Evolutionary conservation across 1,140 invertebrate species (phyloP), one percentile per base, ranked within the genome.

Genomic region (Bactericera cockerelli): DNA sequence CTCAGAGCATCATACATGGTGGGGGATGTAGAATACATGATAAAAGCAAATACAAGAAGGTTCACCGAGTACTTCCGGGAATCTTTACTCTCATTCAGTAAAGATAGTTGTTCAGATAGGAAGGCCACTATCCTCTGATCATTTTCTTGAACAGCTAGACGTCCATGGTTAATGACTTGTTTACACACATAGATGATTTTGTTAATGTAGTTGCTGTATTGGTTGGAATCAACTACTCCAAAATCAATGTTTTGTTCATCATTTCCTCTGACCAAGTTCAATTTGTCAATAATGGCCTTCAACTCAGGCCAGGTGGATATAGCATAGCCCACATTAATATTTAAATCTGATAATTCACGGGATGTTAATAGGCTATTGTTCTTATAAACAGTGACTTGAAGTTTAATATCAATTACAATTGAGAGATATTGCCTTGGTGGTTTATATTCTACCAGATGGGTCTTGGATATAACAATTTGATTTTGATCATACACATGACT

Each of bases 401-500:
- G 22, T 6, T n/a, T 49, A 8, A 49, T 16, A 49, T 49, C 42
- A 49, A 49, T 49, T 49, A 19, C n/a, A 49, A 49, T 49, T 49
- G 42, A 49, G 3, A 49, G n/a, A 22, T 10, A 49, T 49, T 49
- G 42, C 19, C 22, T 49, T 19, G 42, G 42, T 49, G 22, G 8
- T 49, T 22, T 6, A 49, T 49, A 10, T 22, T 19, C 22, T 8
- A 16, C 42, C n/a, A 49, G n/a, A 4, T 19, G n/a, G 22, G n/a
- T 49, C 19, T 49, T 49, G 42, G 42, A 19, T 4, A 49, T 49
- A n/a, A n/a, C 42, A 16, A 49, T 22, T 22, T 10, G 22, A n/a
- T 49, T 49, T 49, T 49, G n/a, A 49, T 49, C 42, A 49, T 49
- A 49, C 4, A 49, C 42, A 49, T 49, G 42, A 49, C 42, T 49